Evolutionary conservation across 2,113 vertebrate genomes (phyloP).

Genomic region (Burhinus oedicnemus): DNA sequence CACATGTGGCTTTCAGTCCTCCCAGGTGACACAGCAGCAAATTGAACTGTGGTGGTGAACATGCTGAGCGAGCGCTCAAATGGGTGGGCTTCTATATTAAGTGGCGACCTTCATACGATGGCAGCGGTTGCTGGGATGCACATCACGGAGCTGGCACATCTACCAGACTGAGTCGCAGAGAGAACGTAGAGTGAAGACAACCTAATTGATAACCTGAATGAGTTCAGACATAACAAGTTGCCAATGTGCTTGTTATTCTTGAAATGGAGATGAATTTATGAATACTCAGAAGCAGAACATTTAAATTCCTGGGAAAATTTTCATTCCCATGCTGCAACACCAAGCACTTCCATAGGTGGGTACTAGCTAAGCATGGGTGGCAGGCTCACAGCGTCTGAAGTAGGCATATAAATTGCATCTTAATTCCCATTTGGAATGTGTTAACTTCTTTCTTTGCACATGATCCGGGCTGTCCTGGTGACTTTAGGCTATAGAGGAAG

Average conservation of each 20-base stretch:
- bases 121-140: background rate
- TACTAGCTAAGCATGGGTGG: background rate
- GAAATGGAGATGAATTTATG: background rate
- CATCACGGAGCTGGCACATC: background rate
- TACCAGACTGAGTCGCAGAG: background rate
- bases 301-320: background rate
- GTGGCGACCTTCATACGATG: fast-evolving
- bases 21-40: background rate
- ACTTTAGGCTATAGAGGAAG: background rate
- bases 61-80: background rate
- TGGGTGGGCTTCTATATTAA: background rate
- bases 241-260: background rate
- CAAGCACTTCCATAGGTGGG: background rate
- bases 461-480: background rate
- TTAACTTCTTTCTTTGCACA: background rate
- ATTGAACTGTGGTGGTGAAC: background rate
- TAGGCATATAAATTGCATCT: background rate
- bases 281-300: background rate
- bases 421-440: background rate
- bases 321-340: background rate
- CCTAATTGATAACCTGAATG: background rate
- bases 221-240: background rate
- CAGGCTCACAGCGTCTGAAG: background rate
- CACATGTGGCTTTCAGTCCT: background rate
- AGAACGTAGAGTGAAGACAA: background rate